phyloP scores from a whole-genome alignment of 2,797 vertebrate genomes.

The Sternotherus odoratus region DNA sequence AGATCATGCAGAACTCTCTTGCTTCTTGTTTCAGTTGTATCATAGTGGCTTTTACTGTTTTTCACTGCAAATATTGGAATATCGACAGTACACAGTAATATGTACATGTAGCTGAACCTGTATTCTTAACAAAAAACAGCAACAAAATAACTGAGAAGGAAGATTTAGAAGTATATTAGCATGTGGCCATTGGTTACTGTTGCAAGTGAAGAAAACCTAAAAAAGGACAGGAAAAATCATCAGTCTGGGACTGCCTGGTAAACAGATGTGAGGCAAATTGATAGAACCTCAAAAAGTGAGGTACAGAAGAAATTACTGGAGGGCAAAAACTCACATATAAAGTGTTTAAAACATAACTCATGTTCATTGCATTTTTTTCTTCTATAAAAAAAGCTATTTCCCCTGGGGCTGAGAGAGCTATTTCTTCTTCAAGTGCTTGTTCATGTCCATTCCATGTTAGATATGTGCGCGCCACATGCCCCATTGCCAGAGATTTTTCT shows the following conservation, averaged over 20 bases:
- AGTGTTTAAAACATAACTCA: neutral
- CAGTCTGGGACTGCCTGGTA: neutral
- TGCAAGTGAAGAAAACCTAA: neutral
- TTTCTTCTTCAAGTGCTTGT: neutral
- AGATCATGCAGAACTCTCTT: neutral
- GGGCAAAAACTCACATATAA: neutral
- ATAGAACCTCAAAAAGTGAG: neutral
- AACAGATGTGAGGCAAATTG: neutral
- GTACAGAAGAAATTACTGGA: neutral
- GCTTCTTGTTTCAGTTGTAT: neutral
- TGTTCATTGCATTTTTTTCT: neutral
- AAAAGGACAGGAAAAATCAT: accelerated
- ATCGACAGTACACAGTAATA: neutral
- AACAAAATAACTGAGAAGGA: neutral
- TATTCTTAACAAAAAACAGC: neutral
- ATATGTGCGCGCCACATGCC: too few relatives aligned
- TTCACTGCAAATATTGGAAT: neutral
- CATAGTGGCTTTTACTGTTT: constrained; percentile 2
- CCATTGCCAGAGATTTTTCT: too few relatives aligned
- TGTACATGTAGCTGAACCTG: neutral
- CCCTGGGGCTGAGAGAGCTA: neutral
- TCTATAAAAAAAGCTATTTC: neutral
- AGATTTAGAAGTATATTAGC: neutral
- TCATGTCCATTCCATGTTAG: too few relatives aligned
- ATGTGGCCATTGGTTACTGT: neutral